Evolutionary conservation across 2,888 invertebrate genomes (phyloP), one percentile per base, ranked within the genome.

Genomic region (Acanthococcus lagerstroemiae): DNA sequence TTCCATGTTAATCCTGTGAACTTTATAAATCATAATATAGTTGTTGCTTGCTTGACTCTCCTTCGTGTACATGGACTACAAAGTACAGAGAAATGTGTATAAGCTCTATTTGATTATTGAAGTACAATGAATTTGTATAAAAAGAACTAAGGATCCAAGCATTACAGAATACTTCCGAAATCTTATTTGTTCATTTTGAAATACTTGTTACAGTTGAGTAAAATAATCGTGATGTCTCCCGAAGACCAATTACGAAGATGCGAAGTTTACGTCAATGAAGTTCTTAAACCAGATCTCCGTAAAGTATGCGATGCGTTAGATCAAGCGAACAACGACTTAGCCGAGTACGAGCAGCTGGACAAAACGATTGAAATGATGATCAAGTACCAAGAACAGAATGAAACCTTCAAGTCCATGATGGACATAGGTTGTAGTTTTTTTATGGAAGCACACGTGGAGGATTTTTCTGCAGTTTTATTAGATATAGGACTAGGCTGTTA

Each of bases 341-440:
- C 84, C 3, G 90, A 90, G 73, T 84, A 85, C 69, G 76, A 84
- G 7, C 87, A 90, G 72, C 79, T 91, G 52, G 84, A 85, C 74
- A 84, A 84, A 66, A 80, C 84, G 0, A 80, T 91, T 22, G 81
- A 84, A 74, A 82, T 84, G 0, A 25, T 89, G 3, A 73, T 81
- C 56, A 80, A 82, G 66, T 80, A 80, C 37, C 77, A 78, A 3
- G 73, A 80, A 0, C 78, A 82, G 55, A 79, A 81, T 4, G 77
- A 78, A 68, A 81, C 81, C 26, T 78, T 85, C 57, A 85, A 85
- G 72, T 85, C 86, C 0, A 81, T 85, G 77, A 81, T 92, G 25
- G 88, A 92, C 74, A 77, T 93, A 27, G 92, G 92, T n/a, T 86
- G 87, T 71, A 88, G 87, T 74, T 86, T 90, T 71, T 92, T 88